A percentile compares a stretch with the other conserved stretches of the same genome.
These are phyloP conservation scores for Sarcoramphus papa DNA, from an alignment of 2,797 vertebrate species.

Conservation along the genomic window DNA sequence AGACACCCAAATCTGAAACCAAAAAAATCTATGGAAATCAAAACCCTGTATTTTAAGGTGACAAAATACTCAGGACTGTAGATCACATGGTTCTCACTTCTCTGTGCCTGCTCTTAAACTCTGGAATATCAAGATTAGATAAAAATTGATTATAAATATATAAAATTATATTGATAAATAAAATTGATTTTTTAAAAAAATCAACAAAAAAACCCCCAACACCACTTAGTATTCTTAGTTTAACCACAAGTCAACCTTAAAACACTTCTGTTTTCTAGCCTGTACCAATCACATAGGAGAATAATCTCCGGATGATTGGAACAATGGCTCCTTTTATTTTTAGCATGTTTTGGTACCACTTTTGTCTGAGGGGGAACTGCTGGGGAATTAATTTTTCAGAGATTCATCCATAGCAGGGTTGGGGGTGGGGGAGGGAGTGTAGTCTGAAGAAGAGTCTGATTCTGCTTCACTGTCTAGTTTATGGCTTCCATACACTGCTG, in stretches of 20 bases:
- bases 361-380: background rate
- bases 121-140: background rate
- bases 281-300: background rate
- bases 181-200: background rate
- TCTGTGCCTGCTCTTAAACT: background rate
- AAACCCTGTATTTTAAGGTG: background rate
- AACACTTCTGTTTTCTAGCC: background rate
- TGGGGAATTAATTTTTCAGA: background rate
- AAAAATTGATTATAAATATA: background rate
- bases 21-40: background rate
- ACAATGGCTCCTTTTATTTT: background rate
- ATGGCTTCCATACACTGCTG: background rate
- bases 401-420: background rate
- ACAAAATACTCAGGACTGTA: background rate
- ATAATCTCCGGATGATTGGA: background rate
- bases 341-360: background rate
- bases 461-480: background rate
- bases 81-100: background rate
- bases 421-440: accelerated
- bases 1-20: background rate
- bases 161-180: too few relatives aligned
- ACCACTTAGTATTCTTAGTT: background rate
- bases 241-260: background rate
- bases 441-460: background rate
- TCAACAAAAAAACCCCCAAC: background rate